Evolutionary conservation across 2,113 vertebrate genomes (phyloP).

Genomic region (Antechinus stuartii): DNA sequence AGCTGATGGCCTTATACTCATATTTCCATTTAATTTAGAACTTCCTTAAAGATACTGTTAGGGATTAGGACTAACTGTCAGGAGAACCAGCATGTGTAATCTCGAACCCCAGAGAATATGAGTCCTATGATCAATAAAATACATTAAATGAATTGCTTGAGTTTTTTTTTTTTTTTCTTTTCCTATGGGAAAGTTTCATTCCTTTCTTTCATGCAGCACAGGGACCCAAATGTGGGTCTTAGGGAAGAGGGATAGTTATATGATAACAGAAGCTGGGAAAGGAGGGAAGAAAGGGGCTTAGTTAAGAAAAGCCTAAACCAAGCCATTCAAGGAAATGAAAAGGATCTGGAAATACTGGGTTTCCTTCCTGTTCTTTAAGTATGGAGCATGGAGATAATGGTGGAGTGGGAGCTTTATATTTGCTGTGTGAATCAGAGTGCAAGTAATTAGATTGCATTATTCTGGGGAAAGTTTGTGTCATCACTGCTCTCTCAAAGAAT

Average conservation of each 20-base stretch:
- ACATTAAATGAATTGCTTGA: conserved; percentile 85
- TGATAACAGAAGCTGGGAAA: neutral
- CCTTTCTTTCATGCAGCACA: conserved; percentile 3
- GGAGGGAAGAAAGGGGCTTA: conserved; percentile 48
- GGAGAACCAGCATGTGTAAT: conserved; percentile 52
- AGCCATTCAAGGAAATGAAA: neutral
- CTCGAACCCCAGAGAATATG: conserved; percentile 78
- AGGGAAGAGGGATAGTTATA: neutral
- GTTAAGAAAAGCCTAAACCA: conserved; percentile 41
- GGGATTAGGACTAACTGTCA: conserved; percentile 81
- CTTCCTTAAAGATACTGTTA: conserved; percentile 79
- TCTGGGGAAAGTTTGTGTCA: conserved; percentile 73
- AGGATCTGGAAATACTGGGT: conserved; percentile 43
- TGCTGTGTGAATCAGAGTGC: conserved; percentile 60
- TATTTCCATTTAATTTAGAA: conserved; percentile 81
- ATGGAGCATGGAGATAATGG: conserved; percentile 5
- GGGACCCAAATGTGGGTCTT: conserved; percentile 23
- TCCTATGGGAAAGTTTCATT: conserved; percentile 50
- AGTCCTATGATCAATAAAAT: conserved; percentile 82
- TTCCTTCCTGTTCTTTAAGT: neutral
- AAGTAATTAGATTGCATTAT: conserved; percentile 69
- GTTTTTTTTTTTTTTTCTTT: neutral
- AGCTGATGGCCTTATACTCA: conserved; percentile 73
- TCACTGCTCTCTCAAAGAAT: conserved; percentile 74
- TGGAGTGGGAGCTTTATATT: conserved; percentile 45